Percentiles rank a stretch among this genome's conserved stretches.
These are phyloP conservation scores for Capitella teleta DNA, from an alignment of 1,140 invertebrate genomes.

Conservation along the genomic window DNA sequence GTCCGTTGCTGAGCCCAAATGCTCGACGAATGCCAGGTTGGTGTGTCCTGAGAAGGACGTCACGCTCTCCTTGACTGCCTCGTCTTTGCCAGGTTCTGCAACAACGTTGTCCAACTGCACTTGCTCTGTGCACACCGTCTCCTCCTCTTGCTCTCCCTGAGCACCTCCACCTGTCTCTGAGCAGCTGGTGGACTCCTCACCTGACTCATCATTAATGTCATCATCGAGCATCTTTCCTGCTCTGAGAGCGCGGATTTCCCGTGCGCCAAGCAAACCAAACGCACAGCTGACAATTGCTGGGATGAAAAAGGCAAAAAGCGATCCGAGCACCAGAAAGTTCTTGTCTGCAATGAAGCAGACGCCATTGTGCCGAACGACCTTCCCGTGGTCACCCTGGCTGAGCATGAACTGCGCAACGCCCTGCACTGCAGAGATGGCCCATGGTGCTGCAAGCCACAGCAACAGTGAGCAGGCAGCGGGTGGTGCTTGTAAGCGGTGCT, in stretches of 20 bases:
- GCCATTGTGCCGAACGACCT: background rate
- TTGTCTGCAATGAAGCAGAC: slow-evolving; percentile 11
- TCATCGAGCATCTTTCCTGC: background rate
- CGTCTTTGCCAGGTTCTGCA: background rate
- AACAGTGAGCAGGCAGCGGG: slow-evolving; percentile 3
- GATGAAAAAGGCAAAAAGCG: slow-evolving; percentile 8
- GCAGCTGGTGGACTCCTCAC: background rate
- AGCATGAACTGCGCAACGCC: slow-evolving; percentile 9
- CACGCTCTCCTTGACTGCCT: background rate
- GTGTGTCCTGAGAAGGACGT: background rate
- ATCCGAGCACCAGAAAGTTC: slow-evolving; percentile 8
- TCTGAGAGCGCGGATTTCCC: background rate
- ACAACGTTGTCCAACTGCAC: background rate
- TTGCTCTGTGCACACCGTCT: background rate
- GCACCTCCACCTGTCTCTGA: background rate
- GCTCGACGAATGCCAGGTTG: background rate
- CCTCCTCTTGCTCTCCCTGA: background rate
- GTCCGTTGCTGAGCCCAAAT: background rate
- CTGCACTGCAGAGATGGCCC: slow-evolving; percentile 7
- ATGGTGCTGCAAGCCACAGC: slow-evolving; percentile 7
- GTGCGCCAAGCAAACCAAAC: slow-evolving; percentile 2
- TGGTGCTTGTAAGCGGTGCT: background rate
- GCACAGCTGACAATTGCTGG: background rate
- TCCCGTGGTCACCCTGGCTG: slow-evolving; percentile 4
- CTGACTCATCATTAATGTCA: background rate